Conservation (phyloP, 2,797 vertebrate species). For the Sebastolobus alascanus region DNA sequence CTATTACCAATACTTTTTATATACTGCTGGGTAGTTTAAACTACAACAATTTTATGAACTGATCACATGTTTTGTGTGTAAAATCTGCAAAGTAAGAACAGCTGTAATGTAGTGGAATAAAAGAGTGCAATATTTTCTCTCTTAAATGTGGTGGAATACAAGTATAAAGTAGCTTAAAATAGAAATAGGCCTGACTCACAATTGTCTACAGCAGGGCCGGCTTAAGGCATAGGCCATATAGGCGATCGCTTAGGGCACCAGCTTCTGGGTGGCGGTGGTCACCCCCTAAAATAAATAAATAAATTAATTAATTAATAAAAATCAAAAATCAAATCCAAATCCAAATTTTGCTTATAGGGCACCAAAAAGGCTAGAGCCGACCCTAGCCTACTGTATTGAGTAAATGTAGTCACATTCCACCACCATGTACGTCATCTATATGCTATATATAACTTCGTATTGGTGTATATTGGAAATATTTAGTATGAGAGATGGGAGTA, state of each 20-base stretch:
- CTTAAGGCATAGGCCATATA: too few species aligned
- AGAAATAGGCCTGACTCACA: neutral
- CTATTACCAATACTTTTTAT: neutral
- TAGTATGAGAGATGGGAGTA: too few species aligned
- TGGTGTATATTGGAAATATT: too few species aligned
- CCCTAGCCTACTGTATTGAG: neutral
- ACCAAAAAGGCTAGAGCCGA: too few species aligned
- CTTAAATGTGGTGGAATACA: neutral
- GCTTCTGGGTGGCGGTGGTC: too few species aligned
- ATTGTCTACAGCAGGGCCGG: neutral
- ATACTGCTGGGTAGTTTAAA: neutral
- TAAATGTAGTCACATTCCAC: neutral
- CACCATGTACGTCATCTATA: neutral
- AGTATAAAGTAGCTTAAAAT: neutral
- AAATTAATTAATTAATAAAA: too few species aligned
- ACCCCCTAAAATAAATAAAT: too few species aligned
- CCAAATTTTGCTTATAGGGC: too few species aligned
- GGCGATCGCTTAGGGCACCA: too few species aligned
- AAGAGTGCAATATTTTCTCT: neutral
- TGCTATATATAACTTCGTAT: neutral
- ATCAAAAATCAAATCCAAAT: too few species aligned
- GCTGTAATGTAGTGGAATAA: neutral
- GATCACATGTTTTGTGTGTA: neutral
- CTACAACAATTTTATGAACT: neutral
- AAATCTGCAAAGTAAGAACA: neutral